Percentiles rank a stretch among this genome's conserved stretches.
Conservation (phyloP, 2,797 vertebrate genomes). For the Pachyuromys duprasi region DNA sequence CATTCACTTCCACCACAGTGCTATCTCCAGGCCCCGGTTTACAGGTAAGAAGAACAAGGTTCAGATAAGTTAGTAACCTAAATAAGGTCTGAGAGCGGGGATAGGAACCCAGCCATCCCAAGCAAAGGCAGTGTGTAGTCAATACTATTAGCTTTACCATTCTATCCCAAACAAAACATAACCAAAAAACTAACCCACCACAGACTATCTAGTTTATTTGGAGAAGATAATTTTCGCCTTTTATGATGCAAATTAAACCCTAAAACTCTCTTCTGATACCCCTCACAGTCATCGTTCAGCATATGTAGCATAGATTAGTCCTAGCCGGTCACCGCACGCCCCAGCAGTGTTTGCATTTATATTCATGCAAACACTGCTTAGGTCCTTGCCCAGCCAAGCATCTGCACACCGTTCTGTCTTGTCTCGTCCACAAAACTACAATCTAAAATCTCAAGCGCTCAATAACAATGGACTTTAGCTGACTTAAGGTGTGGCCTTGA, state of each 20-base stretch:
- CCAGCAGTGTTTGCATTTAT: not conserved
- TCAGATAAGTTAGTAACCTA: constrained; percentile 11
- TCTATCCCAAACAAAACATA: not conserved
- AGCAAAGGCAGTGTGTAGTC: not conserved
- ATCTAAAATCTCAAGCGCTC: constrained; percentile 67
- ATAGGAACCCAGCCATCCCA: not conserved
- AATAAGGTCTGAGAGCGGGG: not conserved
- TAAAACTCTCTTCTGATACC: not conserved
- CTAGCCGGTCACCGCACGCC: not conserved
- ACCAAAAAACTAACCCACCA: not conserved
- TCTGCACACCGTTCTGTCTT: constrained; percentile 31
- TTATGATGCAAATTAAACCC: constrained; percentile 36
- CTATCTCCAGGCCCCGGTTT: not conserved
- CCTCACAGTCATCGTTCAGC: not conserved
- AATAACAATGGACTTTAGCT: constrained; percentile 59
- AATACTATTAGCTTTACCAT: not conserved
- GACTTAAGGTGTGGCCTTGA: constrained; percentile 58
- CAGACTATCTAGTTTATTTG: constrained; percentile 13
- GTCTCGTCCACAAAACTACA: constrained; percentile 53
- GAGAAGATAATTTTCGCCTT: constrained; percentile 5
- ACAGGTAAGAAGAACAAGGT: constrained; percentile 14
- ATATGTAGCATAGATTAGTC: not conserved
- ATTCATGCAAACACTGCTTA: not conserved
- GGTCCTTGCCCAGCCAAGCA: not conserved
- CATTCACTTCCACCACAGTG: not conserved